A percentile compares a stretch with the other conserved stretches of the same genome.
phyloP scores from a whole-genome alignment of 2,113 vertebrate species.

The Neodontobutis hainanensis region DNA sequence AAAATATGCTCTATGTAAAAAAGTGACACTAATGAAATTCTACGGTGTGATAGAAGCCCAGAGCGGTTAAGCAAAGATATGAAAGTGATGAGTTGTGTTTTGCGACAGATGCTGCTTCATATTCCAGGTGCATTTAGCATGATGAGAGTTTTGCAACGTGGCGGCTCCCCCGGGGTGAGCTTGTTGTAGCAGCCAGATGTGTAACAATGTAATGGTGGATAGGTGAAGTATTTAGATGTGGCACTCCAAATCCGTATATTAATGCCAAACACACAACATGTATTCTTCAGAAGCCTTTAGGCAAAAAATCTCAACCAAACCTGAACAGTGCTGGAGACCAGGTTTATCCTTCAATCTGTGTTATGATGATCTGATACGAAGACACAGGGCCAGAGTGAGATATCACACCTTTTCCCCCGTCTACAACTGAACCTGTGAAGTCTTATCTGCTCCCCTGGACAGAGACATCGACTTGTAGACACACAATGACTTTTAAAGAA shows the following conservation, averaged over 20 bases:
- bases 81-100: slow-evolving; percentile 47
- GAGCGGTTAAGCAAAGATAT: slow-evolving; percentile 46
- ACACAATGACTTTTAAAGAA: slow-evolving; percentile 21
- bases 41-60: slow-evolving; percentile 7
- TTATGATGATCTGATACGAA: slow-evolving; percentile 29
- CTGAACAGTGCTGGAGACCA: not conserved
- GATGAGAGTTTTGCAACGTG: slow-evolving; percentile 55
- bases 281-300: not conserved
- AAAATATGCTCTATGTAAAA: not conserved
- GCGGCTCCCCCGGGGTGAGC: slow-evolving; percentile 39
- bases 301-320: not conserved
- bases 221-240: slow-evolving; percentile 39
- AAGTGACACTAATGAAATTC: slow-evolving; percentile 1
- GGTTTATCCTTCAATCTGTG: slow-evolving; percentile 6
- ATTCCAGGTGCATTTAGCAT: slow-evolving; percentile 58
- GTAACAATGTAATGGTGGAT: slow-evolving; percentile 33
- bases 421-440: slow-evolving; percentile 36
- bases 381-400: slow-evolving; percentile 21
- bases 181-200: slow-evolving; percentile 54
- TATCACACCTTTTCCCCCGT: slow-evolving; percentile 31
- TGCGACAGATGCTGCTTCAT: slow-evolving; percentile 53
- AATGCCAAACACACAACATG: slow-evolving; percentile 5
- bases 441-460: slow-evolving; percentile 44
- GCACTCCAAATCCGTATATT: not conserved
- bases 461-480: slow-evolving; percentile 31